Evolutionary conservation across 2,888 invertebrate species (phyloP), one percentile per base, ranked within the genome.

Genomic region (Eilema caniola): DNA sequence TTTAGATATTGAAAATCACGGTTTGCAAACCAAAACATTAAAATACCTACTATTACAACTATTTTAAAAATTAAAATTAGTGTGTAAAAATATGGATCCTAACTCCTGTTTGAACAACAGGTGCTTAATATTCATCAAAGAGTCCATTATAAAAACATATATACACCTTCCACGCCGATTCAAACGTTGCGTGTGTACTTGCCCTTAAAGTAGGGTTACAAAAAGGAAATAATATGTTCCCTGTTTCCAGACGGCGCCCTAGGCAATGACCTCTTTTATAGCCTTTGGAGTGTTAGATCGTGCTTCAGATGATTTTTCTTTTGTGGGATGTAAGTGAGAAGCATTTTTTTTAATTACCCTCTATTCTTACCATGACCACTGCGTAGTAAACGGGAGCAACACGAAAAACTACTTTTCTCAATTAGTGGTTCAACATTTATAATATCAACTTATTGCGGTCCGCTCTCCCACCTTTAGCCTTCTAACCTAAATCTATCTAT

Each of bases 241-340:
- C 5, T 47, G 59, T 60, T 3, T 20, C 12, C 14, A 31, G 64
- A 37, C 31, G 24, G 25, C 53, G 69, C 65, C 33, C 53, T n/a
- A 61, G 53, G 69, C 53, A 31, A n/a, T 69, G 53, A 12, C 33
- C 65, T 65, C 69, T 69, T 69, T 69, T 53, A 12, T 3, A n/a
- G 31, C 16, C 14, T 56, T 23, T 33, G 37, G 56, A 62, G 62
- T 37, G 24, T 67, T 37, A 53, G 2, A 11, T 14, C 11, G n/a
- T 25, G n/a, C 11, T 60, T 10, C 61, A 24, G 53, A 47, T 1
- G 41, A 16, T 28, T 37, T 68, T 37, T 41, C 2, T 23, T n/a
- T 25, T 59, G 14, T 37, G 53, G 23, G 11, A 37, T 23, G n/a
- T 53, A 28, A 53, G 33, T 57, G 28, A n/a, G 4, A 65, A n/a